Evolutionary conservation across 2,888 invertebrate genomes (phyloP), one percentile per base, ranked within the genome.

Genomic region (Acanthosepion pharaonis): DNA sequence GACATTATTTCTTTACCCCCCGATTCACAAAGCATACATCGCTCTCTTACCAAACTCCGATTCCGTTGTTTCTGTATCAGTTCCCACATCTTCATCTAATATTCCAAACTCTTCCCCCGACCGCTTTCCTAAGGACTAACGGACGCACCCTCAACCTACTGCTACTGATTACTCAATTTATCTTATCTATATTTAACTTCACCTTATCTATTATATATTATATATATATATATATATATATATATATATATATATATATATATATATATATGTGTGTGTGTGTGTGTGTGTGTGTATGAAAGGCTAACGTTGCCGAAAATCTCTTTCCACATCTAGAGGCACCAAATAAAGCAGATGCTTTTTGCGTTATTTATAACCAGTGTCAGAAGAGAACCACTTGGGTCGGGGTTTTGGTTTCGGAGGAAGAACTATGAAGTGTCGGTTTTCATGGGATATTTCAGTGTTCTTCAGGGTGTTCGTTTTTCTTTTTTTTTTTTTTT

Each of bases 251-350:
- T 78, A 78, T 92, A 48, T 92, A 28, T 92, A 48, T 92, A 48
- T 92, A 48, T 92, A 48, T 92, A 48, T 92, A 92, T 92, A 49
- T 48, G n/a, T n/a, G n/a, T n/a, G n/a, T n/a, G n/a, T n/a, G n/a
- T n/a, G n/a, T n/a, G n/a, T n/a, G n/a, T n/a, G n/a, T n/a, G n/a
- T n/a, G n/a, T n/a, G n/a, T n/a, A 48, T 92, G 28, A 18, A 92
- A 15, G 55, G 3, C 20, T 53, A 53, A 53, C 51, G 4, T 55
- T 18, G 55, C 55, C 55, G 15, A 55, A 59, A 20, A 59, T 59
- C 59, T 20, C 59, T 59, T 23, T 23, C 59, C 59, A 59, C 59
- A 23, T 59, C 20, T 59, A 59, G 23, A 59, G 23, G 59, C 59
- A 59, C 23, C 59, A 20, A 59, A 23, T 59, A 59, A 59, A 59